Conservation (phyloP, 1,140 invertebrate species). For the Wiebesia pumilae region DNA sequence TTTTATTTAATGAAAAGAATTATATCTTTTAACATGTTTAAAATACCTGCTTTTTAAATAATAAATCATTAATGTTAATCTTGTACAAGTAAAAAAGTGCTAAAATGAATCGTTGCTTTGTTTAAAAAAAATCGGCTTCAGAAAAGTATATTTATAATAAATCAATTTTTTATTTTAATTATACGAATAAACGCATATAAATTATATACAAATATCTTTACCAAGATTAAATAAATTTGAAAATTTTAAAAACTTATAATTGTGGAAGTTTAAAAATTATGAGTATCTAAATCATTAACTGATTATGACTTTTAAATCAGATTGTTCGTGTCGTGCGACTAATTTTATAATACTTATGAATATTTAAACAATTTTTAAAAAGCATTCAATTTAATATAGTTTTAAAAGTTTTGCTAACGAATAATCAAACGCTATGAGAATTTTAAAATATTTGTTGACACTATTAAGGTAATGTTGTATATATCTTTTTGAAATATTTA, state of each 20-base stretch:
- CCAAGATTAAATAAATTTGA: not conserved
- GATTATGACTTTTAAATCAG: not conserved
- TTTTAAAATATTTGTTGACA: not conserved
- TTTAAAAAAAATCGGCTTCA: not conserved
- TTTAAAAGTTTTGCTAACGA: not conserved
- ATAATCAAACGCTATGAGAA: not conserved
- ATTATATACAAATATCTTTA: not conserved
- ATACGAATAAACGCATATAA: not conserved
- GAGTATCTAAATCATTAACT: not conserved
- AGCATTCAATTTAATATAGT: not conserved
- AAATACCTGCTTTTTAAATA: not conserved
- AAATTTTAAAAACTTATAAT: not conserved
- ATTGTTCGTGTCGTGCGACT: not conserved
- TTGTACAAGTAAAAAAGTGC: not conserved
- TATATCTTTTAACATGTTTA: not conserved
- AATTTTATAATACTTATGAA: not conserved
- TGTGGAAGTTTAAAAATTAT: not conserved
- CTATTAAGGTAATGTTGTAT: not conserved
- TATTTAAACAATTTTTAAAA: not conserved
- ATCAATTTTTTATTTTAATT: not conserved
- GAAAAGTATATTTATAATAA: not conserved
- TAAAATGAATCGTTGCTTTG: not conserved
- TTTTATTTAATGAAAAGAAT: not conserved
- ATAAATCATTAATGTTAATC: not conserved
- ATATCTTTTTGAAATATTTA: not conserved